Evolutionary conservation across 2,113 vertebrate genomes (phyloP).

Genomic region (Trichomycterus rosablanca): DNA sequence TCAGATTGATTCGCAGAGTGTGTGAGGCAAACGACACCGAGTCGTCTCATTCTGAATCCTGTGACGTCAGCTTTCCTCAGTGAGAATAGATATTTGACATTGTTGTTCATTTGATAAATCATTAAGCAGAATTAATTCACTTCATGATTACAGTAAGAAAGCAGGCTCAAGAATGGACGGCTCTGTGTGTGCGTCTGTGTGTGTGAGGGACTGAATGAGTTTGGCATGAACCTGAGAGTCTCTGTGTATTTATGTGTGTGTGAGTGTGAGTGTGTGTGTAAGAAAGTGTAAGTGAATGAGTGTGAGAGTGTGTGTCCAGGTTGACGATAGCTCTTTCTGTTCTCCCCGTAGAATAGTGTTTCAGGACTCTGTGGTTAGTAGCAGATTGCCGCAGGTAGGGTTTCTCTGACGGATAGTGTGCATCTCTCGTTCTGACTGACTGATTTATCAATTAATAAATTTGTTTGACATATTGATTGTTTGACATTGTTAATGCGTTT

Average conservation of each 20-base stretch:
- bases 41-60: not conserved
- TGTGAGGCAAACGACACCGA: constrained; percentile 49
- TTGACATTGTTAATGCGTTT: constrained; percentile 72
- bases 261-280: constrained; percentile 56
- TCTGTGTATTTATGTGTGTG: constrained; percentile 58
- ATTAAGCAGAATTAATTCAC: too few species aligned
- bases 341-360: constrained; percentile 80
- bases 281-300: constrained; percentile 53
- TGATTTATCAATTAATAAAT: constrained; percentile 60
- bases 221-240: constrained; percentile 38
- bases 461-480: constrained; percentile 64
- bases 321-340: constrained; percentile 77
- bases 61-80: too few species aligned
- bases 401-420: constrained; percentile 72
- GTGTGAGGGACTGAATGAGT: constrained; percentile 47
- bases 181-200: constrained; percentile 37
- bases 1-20: constrained; percentile 56
- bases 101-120: too few species aligned
- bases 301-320: constrained; percentile 53
- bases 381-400: constrained; percentile 78
- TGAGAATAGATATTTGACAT: too few species aligned
- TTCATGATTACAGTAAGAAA: not conserved
- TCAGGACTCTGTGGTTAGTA: constrained; percentile 73
- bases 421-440: constrained; percentile 62
- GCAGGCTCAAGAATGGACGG: constrained; percentile 13